Evolutionary conservation across 2,888 invertebrate species (phyloP).

Genomic region (Torymus tubicola): DNA sequence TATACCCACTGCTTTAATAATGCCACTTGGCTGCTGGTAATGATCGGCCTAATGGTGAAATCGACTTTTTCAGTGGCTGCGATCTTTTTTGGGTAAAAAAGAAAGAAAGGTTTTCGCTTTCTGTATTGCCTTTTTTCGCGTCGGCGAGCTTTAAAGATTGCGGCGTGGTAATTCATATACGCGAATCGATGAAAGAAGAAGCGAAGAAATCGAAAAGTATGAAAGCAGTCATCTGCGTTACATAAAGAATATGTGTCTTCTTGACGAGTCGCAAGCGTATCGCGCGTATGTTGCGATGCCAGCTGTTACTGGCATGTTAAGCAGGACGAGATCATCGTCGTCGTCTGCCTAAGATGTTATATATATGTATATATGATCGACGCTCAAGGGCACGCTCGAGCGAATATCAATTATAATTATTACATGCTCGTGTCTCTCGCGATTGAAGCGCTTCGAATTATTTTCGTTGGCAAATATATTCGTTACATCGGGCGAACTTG

Average conservation of each 20-base stretch:
- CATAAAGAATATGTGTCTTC: slow-evolving; percentile 69
- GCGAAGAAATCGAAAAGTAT: neutral
- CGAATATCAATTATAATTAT: slow-evolving; percentile 57
- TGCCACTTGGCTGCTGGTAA: too few relatives aligned
- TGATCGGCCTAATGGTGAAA: too few relatives aligned
- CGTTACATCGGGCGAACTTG: slow-evolving; percentile 24
- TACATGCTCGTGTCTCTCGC: slow-evolving; percentile 15
- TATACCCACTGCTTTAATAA: neutral
- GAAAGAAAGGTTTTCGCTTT: too few relatives aligned
- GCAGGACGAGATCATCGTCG: slow-evolving; percentile 18
- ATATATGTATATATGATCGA: slow-evolving; percentile 35
- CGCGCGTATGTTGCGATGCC: slow-evolving; percentile 59
- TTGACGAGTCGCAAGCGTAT: slow-evolving; percentile 66
- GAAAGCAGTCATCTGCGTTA: slow-evolving; percentile 39
- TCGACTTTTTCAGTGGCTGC: too few relatives aligned
- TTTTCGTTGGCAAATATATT: slow-evolving; percentile 47
- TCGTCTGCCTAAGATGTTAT: slow-evolving; percentile 8
- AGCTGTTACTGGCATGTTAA: slow-evolving; percentile 65
- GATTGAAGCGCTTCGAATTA: slow-evolving; percentile 38
- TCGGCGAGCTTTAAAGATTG: neutral
- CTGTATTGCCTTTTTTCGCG: neutral
- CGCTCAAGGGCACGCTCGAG: slow-evolving; percentile 52
- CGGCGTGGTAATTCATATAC: neutral
- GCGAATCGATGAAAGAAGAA: too few relatives aligned
- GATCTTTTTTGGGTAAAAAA: too few relatives aligned